Conservation (phyloP, 2,113 vertebrate species). For the Montifringilla adamsi region DNA sequence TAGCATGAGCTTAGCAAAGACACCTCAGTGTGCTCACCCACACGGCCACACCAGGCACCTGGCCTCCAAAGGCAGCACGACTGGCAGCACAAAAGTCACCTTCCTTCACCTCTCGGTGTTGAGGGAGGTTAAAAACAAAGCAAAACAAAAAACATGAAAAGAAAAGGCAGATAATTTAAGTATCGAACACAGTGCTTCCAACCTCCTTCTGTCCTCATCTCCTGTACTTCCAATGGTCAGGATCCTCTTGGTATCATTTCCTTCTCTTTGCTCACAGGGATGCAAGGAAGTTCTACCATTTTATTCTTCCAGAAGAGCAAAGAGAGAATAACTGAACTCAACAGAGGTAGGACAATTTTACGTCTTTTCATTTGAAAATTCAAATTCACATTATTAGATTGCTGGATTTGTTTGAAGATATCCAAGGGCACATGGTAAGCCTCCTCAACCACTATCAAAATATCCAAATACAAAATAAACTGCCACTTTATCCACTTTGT, state of each 20-base stretch:
- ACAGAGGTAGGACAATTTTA: neutral
- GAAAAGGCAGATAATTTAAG: neutral
- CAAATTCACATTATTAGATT: neutral
- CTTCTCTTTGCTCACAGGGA: neutral
- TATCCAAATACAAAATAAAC: neutral
- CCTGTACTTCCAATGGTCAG: neutral
- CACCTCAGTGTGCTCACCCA: neutral
- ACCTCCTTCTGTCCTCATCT: neutral
- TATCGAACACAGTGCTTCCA: neutral
- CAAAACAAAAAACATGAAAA: neutral
- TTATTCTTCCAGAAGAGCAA: neutral
- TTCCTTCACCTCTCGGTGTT: neutral
- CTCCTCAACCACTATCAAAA: neutral
- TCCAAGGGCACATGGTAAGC: neutral
- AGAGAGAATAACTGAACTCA: neutral
- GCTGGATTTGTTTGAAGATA: neutral
- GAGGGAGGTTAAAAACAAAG: neutral
- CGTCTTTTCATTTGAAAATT: neutral
- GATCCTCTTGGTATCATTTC: neutral
- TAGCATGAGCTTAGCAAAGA: accelerated
- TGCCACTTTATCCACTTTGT: neutral
- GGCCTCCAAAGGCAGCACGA: neutral
- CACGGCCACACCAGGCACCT: accelerated
- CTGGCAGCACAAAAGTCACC: neutral
- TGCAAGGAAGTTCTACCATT: neutral